Conservation (phyloP, 2,888 invertebrate species). For the Polymixis flavicincta region DNA sequence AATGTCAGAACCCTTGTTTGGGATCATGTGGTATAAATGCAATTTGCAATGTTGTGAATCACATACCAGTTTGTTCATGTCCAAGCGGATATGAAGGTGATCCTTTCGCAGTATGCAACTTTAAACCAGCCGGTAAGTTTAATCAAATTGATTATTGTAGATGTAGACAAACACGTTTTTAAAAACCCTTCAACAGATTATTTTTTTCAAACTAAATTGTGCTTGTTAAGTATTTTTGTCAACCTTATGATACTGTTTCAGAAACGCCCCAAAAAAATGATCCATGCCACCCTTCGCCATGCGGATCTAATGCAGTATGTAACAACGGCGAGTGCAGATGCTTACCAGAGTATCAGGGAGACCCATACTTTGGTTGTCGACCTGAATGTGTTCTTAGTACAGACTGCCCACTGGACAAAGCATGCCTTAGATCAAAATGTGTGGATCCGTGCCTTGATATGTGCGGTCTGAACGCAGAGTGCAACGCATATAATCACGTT, state of each 20-base stretch:
- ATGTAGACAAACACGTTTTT: neutral
- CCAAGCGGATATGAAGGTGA: conserved; percentile 92
- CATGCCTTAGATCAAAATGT: conserved; percentile 95
- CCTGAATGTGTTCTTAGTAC: conserved; percentile 95
- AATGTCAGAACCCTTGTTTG: conserved; percentile 94
- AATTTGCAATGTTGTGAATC: conserved; percentile 93
- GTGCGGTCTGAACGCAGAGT: conserved; percentile 94
- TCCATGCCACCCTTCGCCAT: conserved; percentile 94
- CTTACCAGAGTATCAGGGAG: conserved; percentile 94
- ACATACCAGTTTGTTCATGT: conserved; percentile 94
- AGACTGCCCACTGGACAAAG: conserved; percentile 94
- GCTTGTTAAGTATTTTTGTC: conserved; percentile 2
- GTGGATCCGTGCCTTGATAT: conserved; percentile 96
- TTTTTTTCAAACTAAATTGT: neutral
- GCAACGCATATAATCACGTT: conserved; percentile 94
- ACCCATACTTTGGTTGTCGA: conserved; percentile 94
- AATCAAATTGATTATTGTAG: conserved; percentile 9
- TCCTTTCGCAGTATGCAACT: conserved; percentile 93
- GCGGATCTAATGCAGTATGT: conserved; percentile 94
- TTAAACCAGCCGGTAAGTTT: conserved; percentile 85
- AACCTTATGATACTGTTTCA: conserved; percentile 66
- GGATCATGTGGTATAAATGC: conserved; percentile 94
- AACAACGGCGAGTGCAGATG: conserved; percentile 94
- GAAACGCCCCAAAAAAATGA: conserved; percentile 86
- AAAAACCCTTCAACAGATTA: neutral